A percentile compares a stretch with the other conserved stretches of the same genome.
phyloP scores from a whole-genome alignment of 2,888 invertebrate species.

The Tetranychus piercei region DNA sequence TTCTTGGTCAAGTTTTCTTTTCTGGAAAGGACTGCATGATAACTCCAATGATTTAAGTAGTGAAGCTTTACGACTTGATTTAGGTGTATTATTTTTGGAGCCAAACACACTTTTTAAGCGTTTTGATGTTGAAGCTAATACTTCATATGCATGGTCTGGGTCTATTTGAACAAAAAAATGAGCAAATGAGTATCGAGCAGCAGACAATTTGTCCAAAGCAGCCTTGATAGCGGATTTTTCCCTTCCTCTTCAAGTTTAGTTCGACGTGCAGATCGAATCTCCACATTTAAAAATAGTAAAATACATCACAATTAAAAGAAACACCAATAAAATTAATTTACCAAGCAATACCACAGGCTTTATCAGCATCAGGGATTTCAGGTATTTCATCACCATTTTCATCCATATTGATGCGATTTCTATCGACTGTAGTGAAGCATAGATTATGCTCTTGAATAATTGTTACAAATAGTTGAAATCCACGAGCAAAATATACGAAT shows the following conservation, averaged over 20 bases:
- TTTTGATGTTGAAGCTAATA: neutral
- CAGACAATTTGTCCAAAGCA: neutral
- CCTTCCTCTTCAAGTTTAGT: neutral
- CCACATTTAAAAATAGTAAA: neutral
- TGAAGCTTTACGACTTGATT: neutral
- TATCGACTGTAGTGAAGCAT: constrained; percentile 66
- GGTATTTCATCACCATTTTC: constrained; percentile 29
- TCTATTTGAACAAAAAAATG: too few species aligned
- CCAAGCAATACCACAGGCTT: constrained; percentile 46
- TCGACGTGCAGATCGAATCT: neutral
- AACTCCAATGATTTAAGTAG: neutral
- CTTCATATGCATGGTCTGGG: neutral
- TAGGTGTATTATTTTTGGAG: neutral
- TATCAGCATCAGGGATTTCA: constrained; percentile 22
- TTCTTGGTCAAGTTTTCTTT: neutral
- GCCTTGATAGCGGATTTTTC: neutral
- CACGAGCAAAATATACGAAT: constrained; percentile 80
- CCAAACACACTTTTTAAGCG: neutral
- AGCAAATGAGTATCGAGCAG: too few species aligned
- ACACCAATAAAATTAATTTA: neutral
- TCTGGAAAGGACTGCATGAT: neutral
- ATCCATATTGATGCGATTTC: constrained; percentile 21
- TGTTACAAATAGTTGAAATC: constrained; percentile 96
- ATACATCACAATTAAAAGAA: neutral
- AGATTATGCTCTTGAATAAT: constrained; percentile 99